These are phyloP conservation scores for Euclidia mi DNA, from an alignment of 2,888 invertebrate species.

Conservation along the genomic window DNA sequence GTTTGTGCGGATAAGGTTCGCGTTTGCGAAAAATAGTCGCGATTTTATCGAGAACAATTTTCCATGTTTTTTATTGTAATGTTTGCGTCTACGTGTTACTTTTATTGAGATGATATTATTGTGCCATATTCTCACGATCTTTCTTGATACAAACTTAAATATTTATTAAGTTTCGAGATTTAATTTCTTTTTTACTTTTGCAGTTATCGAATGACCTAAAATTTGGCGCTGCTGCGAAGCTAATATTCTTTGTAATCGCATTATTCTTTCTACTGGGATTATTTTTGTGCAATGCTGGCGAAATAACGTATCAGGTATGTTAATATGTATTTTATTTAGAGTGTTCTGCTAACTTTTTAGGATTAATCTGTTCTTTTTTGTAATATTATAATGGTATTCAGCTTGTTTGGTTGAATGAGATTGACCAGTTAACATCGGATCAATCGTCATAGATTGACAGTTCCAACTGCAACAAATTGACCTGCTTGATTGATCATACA, in stretches of 20 bases:
- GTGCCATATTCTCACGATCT: constrained; percentile 10
- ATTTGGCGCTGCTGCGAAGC: constrained; percentile 72
- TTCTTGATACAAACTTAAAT: too few species aligned
- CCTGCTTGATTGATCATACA: too few species aligned
- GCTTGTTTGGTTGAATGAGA: too few species aligned
- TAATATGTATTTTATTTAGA: background rate
- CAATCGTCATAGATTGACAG: too few species aligned
- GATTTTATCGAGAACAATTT: constrained; percentile 23
- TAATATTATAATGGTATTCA: too few species aligned
- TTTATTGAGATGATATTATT: constrained; percentile 7
- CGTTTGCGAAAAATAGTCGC: too few species aligned
- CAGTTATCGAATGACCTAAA: constrained; percentile 78
- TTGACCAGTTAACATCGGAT: too few species aligned
- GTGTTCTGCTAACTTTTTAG: too few species aligned
- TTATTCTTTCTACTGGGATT: constrained; percentile 79
- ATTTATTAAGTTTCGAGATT: constrained; percentile 15
- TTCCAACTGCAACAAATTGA: too few species aligned
- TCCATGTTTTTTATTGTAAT: background rate
- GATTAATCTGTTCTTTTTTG: too few species aligned
- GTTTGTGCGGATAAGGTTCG: constrained; percentile 16
- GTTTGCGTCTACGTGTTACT: background rate
- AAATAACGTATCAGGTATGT: constrained; percentile 82
- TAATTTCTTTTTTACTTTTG: too few species aligned
- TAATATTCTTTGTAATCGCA: constrained; percentile 75
- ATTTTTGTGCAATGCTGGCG: constrained; percentile 84